These are phyloP conservation scores for Ligdia adustata DNA, from an alignment of 2,888 invertebrate genomes.

Conservation along the genomic window DNA sequence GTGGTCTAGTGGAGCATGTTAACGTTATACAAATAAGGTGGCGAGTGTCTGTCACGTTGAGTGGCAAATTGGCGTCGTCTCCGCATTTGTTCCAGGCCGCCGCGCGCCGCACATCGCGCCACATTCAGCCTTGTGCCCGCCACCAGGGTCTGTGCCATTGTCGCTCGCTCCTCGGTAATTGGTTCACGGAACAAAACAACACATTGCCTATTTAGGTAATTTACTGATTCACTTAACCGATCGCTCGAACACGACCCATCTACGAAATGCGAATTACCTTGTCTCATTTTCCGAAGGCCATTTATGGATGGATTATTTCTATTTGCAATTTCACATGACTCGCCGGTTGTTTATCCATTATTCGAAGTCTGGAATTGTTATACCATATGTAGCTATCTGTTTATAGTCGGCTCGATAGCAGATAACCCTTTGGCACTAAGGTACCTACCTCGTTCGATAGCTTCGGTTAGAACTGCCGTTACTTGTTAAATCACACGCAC, in stretches of 20 bases:
- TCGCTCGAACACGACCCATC: slow-evolving; percentile 14
- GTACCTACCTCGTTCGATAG: slow-evolving; percentile 63
- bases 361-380: slow-evolving; percentile 40
- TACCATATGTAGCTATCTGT: slow-evolving; percentile 45
- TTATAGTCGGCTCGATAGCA: slow-evolving; percentile 65
- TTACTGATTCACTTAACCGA: slow-evolving; percentile 33
- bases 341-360: slow-evolving; percentile 24
- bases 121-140: slow-evolving; percentile 63
- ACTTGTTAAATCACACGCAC: slow-evolving; percentile 71
- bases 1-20: slow-evolving; percentile 59
- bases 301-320: slow-evolving; percentile 16
- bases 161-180: slow-evolving; percentile 51
- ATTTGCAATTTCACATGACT: slow-evolving; percentile 28
- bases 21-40: slow-evolving; percentile 71
- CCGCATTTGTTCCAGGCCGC: slow-evolving; percentile 66
- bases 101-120: slow-evolving; percentile 50
- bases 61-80: slow-evolving; percentile 73
- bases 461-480: slow-evolving; percentile 73
- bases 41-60: slow-evolving; percentile 65
- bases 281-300: slow-evolving; percentile 7
- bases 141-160: slow-evolving; percentile 66
- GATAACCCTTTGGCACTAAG: slow-evolving; percentile 72
- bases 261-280: slow-evolving; percentile 12
- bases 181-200: slow-evolving; percentile 42
- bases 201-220: slow-evolving; percentile 30